Base-by-base conservation (phyloP, 53 echinoderm and acorn worm species). In the Echinometra lucunter region DNA sequence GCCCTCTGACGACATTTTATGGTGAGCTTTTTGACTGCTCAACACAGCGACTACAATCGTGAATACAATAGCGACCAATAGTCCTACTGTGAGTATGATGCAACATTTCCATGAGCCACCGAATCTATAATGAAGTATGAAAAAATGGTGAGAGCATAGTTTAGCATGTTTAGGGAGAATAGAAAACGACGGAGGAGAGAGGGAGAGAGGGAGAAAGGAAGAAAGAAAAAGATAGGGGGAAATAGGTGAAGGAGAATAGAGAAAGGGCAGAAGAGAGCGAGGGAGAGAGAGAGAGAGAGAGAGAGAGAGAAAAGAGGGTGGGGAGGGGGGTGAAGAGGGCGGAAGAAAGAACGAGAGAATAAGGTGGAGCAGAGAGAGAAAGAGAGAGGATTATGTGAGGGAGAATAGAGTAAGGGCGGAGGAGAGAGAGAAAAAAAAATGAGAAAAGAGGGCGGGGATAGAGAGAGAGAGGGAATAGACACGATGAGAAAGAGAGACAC, bases 31-130 rank as follows among this genome's bases (percentile, higher is more conserved):
- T 18, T 60, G 34, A 1, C 38, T 60, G 17, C 37, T 38, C 18
- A 58, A 23, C 66, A 92, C 45, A 12, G 92, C 92, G 11, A 92
- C 45, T 45, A 92, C 74, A 38, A 92, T 6, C 1, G 72, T 92
- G 74, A 92, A 70, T 6, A 92, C 37, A 13, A 92, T 35, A 5
- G 72, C 92, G 12, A 72, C 92, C 7, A 72, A 8, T 2, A 92
- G 53, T 9, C 92, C 92, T 4, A 92, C 10, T 18, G 70, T 70
- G 92, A 92, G 92, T 44, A 70, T 30, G 18, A 92, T 70, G 30
- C 69, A 67, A 37, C 92, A 92, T 44, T 70, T 67, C 69, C 70
- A 70, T 4, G 70, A 70, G 23, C 92, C 72, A 25, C 92, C 92
- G 49, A 92, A 92, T n/a, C 92, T 92, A n/a, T 27, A 13, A 53